Evolutionary conservation across 2,888 invertebrate genomes (phyloP).

Genomic region (Drosophila putrida): DNA sequence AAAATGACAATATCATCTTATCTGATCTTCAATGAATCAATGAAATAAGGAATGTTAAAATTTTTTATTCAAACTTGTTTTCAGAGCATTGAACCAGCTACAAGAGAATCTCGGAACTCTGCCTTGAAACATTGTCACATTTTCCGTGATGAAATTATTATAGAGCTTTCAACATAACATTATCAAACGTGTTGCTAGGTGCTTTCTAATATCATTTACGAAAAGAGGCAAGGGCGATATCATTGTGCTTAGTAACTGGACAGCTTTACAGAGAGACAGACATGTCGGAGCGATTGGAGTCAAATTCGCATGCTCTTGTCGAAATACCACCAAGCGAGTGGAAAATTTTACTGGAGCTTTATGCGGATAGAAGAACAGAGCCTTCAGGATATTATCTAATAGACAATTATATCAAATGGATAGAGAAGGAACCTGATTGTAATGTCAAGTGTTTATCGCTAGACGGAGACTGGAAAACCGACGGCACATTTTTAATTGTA

Average conservation of each 20-base stretch:
- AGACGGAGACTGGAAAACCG: constrained; percentile 78
- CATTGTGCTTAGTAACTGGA: not conserved
- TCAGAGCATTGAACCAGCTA: no score
- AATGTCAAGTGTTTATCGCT: constrained; percentile 68
- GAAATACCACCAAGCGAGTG: constrained; percentile 14
- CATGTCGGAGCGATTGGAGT: not conserved
- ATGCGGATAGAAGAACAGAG: not conserved
- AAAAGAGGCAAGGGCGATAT: no score
- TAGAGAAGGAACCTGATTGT: constrained; percentile 54
- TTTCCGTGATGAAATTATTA: no score
- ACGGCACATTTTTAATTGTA: constrained; percentile 83
- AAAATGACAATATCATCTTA: no score
- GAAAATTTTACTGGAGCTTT: constrained; percentile 1
- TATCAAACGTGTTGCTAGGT: no score
- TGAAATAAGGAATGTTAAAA: no score
- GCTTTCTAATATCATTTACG: no score
- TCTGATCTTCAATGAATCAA: no score
- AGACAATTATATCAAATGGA: constrained; percentile 76
- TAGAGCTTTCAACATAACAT: no score
- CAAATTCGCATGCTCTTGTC: not conserved
- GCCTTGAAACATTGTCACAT: no score
- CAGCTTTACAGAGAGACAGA: not conserved
- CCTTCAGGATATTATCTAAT: constrained; percentile 14
- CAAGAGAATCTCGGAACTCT: no score
- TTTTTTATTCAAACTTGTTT: no score